A percentile compares a stretch with the other conserved stretches of the same genome.
These are phyloP conservation scores for Campoletis sonorensis DNA, from an alignment of 1,140 invertebrate genomes.

Conservation along the genomic window DNA sequence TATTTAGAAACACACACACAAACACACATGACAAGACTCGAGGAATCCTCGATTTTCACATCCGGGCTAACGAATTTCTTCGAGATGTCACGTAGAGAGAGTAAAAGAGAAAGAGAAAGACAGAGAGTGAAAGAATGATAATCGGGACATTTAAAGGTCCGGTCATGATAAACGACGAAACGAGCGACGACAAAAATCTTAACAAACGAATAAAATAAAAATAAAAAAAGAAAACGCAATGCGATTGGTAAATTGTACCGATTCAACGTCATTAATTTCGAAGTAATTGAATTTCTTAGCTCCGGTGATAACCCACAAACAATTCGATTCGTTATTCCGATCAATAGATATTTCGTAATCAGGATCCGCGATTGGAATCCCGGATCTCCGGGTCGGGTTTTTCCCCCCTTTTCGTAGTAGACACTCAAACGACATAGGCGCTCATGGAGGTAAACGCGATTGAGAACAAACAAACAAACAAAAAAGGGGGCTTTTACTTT, in stretches of 20 bases:
- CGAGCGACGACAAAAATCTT: no score
- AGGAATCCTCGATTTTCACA: background rate
- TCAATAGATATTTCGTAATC: background rate
- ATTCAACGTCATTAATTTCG: background rate
- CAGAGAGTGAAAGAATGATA: background rate
- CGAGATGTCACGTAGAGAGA: background rate
- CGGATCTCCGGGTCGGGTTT: constrained; percentile 10
- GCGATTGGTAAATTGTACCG: background rate
- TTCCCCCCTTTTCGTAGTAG: background rate
- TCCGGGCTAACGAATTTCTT: background rate
- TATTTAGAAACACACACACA: background rate
- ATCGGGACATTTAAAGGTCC: no score
- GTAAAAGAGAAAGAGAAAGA: background rate
- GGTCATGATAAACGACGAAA: no score
- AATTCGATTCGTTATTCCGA: no score
- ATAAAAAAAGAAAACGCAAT: no score
- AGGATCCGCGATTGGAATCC: background rate
- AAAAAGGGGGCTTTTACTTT: constrained; percentile 26
- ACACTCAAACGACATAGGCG: background rate
- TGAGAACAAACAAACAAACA: background rate
- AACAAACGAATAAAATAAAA: no score
- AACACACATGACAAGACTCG: background rate
- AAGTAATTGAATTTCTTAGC: background rate
- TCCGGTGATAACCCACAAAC: no score
- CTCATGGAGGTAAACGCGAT: constrained; percentile 1